Base-by-base conservation (phyloP, 2,113 vertebrate genomes). In the Dermatemys mawii region DNA sequence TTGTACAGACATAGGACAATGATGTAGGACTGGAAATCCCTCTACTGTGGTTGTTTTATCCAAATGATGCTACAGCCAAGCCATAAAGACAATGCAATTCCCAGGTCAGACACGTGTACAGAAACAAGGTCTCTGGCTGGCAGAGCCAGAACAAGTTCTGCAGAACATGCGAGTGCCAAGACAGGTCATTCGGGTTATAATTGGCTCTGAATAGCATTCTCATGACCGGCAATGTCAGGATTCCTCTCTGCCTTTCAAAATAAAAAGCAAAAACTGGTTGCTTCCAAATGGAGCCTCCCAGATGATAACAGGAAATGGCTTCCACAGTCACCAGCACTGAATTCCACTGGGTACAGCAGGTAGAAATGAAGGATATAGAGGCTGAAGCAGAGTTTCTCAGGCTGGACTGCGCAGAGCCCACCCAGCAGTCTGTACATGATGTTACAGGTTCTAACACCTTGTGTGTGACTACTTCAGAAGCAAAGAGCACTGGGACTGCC, bases 141-240 rank as follows among this genome's bases (percentile, higher is more conserved):
- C 90, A 55, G 83, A 87, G 55, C 24, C 3, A 21, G 41, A 89
- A 81, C 63, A 81, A 57, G 73, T 82, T 75, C 51, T 78, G 2
- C 1, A 5, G 63, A 63, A 46, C 0, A 21, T 63, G 88, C 83
- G 89, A 94, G 94, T 83, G 81, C 92, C 2, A 44, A 93, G 96
- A 97, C 91, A 11, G 94, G 95, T 87, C 85, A 85, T 60, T 78
- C 4, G 55, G 92, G 88, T 78, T 86, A 79, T 44, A 57, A 48
- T 6, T 91, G 53, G 88, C 84, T 13, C 54, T 38, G 83, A 1
- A 14, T 75, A 86, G 35, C 0, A 0, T 41, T 89, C 91, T 84
- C 80, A 91, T 63, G 88, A 95, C 84, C 89, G 93, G 85, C 53
- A 83, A 79, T 46, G 19, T 67, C 41, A 84, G 83, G 0, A 1